Base-by-base conservation (phyloP, 1,140 invertebrate genomes). In the Brachionus paranguensis region DNA sequence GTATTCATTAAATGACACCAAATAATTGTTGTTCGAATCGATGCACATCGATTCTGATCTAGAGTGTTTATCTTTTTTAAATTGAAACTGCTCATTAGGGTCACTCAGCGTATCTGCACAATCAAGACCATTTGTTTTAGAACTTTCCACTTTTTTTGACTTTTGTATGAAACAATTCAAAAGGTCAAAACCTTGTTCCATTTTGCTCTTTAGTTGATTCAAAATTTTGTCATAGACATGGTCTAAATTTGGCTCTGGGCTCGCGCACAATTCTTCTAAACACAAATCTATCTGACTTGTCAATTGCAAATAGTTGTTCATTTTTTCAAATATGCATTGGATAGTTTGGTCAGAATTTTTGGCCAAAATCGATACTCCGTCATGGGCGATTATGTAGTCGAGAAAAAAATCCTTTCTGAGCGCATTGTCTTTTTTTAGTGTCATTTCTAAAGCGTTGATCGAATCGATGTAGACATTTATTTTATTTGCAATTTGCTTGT, bases 1-100 rank as follows among this genome's bases (percentile, higher is more conserved):
- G 27, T 81, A 81, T 5, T 81, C 78, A 27, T 81, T 64, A 68
- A 81, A 81, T 14, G 78, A 60, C 10, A 81, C 6, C 17, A 81
- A 37, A 41, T 81, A 81, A 68, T 81, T 78, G 29, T 78, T 78
- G 29, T 55, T 68, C 24, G 11, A 11, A 50, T 76, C 43, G 10
- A 3, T 47, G 17, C 3, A 41, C 45, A 5, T 43, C 5, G 41
- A 11, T 17, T 20, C 41, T 7, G 17, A n/a, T 41, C 33, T 43
- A 43, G 17, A 1, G 14, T 3, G 24, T 14, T n/a, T 72, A 20
- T 72, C 17, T 6, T 60, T 60, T 60, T 60, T 60, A 7, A 60
- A 60, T 20, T 8, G 20, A 60, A 27, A 8, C 7, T 27, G 2
- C 6, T 20, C 17, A 60, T 11, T 60, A 20, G 0, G 10, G 8